phyloP scores from a whole-genome alignment of 2,888 invertebrate species.

The Smittia sp. region DNA sequence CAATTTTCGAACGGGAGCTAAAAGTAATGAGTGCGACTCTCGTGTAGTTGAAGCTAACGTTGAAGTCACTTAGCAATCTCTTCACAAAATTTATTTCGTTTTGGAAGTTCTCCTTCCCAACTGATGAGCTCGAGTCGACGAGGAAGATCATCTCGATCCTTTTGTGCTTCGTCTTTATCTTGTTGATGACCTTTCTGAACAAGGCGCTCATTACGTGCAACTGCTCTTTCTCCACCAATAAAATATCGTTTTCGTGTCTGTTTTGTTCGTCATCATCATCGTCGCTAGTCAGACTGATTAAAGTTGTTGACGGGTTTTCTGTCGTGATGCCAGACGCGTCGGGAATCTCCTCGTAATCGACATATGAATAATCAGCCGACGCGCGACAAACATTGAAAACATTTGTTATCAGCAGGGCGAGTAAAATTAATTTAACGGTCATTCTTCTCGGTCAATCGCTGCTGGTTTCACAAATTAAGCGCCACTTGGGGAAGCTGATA shows the following conservation, averaged over 20 bases:
- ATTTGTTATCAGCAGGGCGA: background rate
- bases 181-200: slow-evolving; percentile 58
- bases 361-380: slow-evolving; percentile 23
- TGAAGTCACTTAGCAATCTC: slow-evolving; percentile 64
- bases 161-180: slow-evolving; percentile 52
- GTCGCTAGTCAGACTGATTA: background rate
- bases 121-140: slow-evolving; percentile 68
- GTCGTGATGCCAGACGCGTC: background rate
- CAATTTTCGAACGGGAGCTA: slow-evolving; percentile 60
- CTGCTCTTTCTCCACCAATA: slow-evolving; percentile 53
- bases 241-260: slow-evolving; percentile 50
- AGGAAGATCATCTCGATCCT: slow-evolving; percentile 64
- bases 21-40: slow-evolving; percentile 65
- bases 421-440: slow-evolving; percentile 29
- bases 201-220: slow-evolving; percentile 58
- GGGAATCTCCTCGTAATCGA: slow-evolving; percentile 33
- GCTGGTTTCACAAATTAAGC: background rate
- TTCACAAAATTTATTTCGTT: slow-evolving; percentile 67
- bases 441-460: slow-evolving; percentile 18
- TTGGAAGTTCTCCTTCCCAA: slow-evolving; percentile 63
- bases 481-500: background rate
- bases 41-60: slow-evolving; percentile 62
- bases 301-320: background rate
- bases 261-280: background rate
- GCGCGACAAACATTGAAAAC: background rate